These are phyloP conservation scores for Rhagoletis pomonella DNA, from an alignment of 1,140 invertebrate species.

Conservation along the genomic window DNA sequence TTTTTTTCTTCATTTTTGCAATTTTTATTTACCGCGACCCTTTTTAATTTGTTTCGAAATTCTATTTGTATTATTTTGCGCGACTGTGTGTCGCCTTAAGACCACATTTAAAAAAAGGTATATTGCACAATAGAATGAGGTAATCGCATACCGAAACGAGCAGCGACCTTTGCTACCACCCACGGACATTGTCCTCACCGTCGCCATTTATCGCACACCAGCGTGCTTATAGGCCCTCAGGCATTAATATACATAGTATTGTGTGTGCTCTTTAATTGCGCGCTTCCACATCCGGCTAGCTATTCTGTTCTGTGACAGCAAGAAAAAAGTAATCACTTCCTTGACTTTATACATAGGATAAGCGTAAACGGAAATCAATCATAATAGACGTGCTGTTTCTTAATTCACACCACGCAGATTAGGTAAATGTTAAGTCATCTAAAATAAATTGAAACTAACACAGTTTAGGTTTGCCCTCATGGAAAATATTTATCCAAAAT, in stretches of 20 bases:
- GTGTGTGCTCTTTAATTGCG: slow-evolving; percentile 12
- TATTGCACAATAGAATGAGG: background rate
- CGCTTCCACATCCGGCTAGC: background rate
- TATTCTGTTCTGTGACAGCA: background rate
- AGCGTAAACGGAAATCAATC: background rate
- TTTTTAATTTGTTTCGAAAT: background rate
- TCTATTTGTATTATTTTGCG: slow-evolving; percentile 14
- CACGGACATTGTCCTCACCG: background rate
- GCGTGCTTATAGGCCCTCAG: background rate
- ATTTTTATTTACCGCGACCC: background rate
- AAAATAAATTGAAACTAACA: no score
- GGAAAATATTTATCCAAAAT: no score
- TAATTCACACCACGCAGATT: no score
- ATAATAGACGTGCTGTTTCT: background rate
- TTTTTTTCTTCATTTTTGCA: background rate
- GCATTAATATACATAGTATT: background rate
- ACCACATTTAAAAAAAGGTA: background rate
- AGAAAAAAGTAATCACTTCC: background rate
- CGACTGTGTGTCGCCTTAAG: background rate
- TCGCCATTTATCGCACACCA: background rate
- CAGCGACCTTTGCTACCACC: slow-evolving; percentile 23
- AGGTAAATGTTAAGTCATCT: no score
- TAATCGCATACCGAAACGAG: background rate
- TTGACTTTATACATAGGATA: background rate
- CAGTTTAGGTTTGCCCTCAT: no score